These are phyloP conservation scores for Ctenopoma kingsleyae DNA, from an alignment of 2,797 vertebrate genomes.

Conservation along the genomic window DNA sequence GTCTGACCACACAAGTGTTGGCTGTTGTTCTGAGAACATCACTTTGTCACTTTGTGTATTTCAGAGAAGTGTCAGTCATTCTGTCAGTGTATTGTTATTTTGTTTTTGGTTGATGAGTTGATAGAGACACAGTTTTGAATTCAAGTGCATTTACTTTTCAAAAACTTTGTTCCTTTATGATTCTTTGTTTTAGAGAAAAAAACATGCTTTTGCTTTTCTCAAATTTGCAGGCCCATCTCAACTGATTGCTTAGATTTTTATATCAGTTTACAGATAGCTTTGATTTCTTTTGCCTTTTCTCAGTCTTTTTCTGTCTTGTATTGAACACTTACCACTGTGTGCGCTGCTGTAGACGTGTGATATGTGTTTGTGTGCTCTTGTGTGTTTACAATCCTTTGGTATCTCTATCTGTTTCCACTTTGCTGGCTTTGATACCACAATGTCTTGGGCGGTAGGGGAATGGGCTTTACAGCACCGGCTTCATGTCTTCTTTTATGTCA, in stretches of 20 bases:
- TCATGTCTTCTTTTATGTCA: constrained; percentile 65
- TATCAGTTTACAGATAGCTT: constrained; percentile 22
- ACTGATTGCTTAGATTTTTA: constrained; percentile 25
- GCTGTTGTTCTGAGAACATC: constrained; percentile 18
- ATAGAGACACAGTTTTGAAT: constrained; percentile 18
- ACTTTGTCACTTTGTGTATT: constrained; percentile 30
- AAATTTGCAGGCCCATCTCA: constrained; percentile 17
- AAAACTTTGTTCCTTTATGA: constrained; percentile 26
- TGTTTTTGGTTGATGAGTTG: constrained; percentile 15
- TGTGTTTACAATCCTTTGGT: constrained; percentile 76
- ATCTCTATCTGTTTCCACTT: constrained; percentile 73
- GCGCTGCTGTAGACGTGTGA: constrained; percentile 50
- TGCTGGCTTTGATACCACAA: constrained; percentile 67
- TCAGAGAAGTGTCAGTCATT: constrained; percentile 22
- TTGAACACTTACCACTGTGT: constrained; percentile 31
- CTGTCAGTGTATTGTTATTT: constrained; percentile 20
- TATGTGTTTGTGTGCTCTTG: constrained; percentile 38
- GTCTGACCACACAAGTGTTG: constrained; percentile 19
- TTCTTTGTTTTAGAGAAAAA: constrained; percentile 9
- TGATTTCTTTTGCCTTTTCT: background rate
- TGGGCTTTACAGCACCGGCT: constrained; percentile 55
- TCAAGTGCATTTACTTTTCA: constrained; percentile 31
- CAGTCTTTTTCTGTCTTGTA: constrained; percentile 21
- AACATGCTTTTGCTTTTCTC: background rate
- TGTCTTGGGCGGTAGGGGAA: constrained; percentile 60